Base-by-base conservation (phyloP, 1,140 invertebrate genomes). In the Notospermus geniculatus region DNA sequence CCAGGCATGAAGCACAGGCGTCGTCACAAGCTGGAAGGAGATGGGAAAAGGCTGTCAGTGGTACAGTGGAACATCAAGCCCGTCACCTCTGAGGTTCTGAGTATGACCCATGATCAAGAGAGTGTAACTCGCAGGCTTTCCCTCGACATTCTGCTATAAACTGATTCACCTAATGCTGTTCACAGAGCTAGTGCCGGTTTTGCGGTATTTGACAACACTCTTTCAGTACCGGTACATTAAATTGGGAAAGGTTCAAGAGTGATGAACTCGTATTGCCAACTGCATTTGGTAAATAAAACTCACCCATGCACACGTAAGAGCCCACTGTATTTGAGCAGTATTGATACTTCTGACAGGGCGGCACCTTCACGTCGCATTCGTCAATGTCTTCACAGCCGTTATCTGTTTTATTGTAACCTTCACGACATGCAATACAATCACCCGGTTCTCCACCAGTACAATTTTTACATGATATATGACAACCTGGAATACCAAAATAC, bases 311-410 rank as follows among this genome's bases (percentile, higher is more conserved):
- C 22, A 83, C 80, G 76, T 87, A 95, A 0, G 91, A 90, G 27
- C 96, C 97, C 67, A 93, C 88, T 45, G 88, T 91, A 80, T 98
- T 98, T 0, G 94, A 84, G 77, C 97, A 98, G 75, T 95, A 97
- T 74, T 97, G 85, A 74, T 90, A 87, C 5, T 81, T 82, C 25
- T 83, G 84, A 80, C 95, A 97, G 54, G 84, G 81, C 15, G 45
- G 66, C 15, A 77, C 71, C 0, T 86, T 80, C 28, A 79, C 82
- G 17, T 85, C 77, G 57, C 97, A 99, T 83, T 99, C 97, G 82
- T 99, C 89, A 68, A 63, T 61, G 28, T 61, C 32, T 57, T 9
- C 13, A 57, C 19, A 57, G 0, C 93, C 95, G 69, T 86, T 85
- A 1, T 87, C 82, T 63, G 90, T 84, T 82, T 88, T 86, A 2